Conservation (phyloP, 2,797 vertebrate species). For the Carcharodon carcharias region DNA sequence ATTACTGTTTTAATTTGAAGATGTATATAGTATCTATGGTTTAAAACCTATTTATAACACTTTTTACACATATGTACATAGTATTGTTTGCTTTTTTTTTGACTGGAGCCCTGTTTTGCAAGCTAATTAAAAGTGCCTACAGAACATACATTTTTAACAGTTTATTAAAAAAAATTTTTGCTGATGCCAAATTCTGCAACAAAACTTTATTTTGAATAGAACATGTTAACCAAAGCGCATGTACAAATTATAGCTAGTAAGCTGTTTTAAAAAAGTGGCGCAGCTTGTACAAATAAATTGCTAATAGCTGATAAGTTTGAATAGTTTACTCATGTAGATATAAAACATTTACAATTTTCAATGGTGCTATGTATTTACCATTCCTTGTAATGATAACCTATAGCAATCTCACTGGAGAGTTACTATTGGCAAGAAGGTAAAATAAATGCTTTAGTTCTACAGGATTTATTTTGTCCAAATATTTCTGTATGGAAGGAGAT, state of each 20-base stretch:
- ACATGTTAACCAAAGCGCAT: slow-evolving; percentile 66
- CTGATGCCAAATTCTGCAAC: slow-evolving; percentile 47
- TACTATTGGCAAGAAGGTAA: slow-evolving; percentile 41
- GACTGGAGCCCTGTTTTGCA: slow-evolving; percentile 63
- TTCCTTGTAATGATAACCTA: slow-evolving; percentile 81
- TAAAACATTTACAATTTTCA: slow-evolving; percentile 60
- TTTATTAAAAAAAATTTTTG: slow-evolving; percentile 64
- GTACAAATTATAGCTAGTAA: slow-evolving; percentile 54
- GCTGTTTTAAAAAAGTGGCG: slow-evolving; percentile 45
- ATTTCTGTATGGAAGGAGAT: slow-evolving; percentile 33
- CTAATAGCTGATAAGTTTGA: slow-evolving; percentile 35
- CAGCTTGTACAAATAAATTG: slow-evolving; percentile 42
- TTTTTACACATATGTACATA: slow-evolving; percentile 99
- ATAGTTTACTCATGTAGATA: slow-evolving; percentile 38
- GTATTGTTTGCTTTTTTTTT: slow-evolving; percentile 79
- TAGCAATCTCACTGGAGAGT: slow-evolving; percentile 71
- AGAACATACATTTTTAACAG: slow-evolving; percentile 70
- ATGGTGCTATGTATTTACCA: slow-evolving; percentile 99
- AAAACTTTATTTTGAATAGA: slow-evolving; percentile 45
- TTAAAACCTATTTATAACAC: slow-evolving; percentile 99
- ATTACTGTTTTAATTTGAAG: slow-evolving; percentile 82
- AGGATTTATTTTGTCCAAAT: slow-evolving; percentile 24
- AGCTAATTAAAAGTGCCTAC: slow-evolving; percentile 78
- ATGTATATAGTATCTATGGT: slow-evolving; percentile 99
- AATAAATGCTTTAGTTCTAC: slow-evolving; percentile 36